Evolutionary conservation across 2,797 vertebrate species (phyloP), one percentile per base, ranked within the genome.

Genomic region (Caiman crocodilus): DNA sequence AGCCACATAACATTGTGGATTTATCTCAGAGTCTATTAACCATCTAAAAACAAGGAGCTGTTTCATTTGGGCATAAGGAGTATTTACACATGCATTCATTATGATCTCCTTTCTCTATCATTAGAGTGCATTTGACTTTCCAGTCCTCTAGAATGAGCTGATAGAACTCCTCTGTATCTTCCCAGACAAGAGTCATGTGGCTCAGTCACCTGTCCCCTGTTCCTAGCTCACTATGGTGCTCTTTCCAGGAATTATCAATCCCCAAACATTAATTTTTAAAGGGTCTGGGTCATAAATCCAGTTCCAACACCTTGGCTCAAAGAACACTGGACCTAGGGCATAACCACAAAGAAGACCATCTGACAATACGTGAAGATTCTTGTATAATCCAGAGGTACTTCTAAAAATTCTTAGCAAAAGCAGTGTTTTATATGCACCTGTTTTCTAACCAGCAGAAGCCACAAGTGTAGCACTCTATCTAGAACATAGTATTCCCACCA

Each of bases 11-110:
- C 64, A 73, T 76, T 76, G 71, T 4, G 77, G 42, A 32, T 58
- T 61, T 2, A 2, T 76, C 81, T 75, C 23, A 87, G 13, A 42
- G 65, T 1, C 14, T 69, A 84, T 81, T 30, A 78, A 3, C 32
- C 6, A 17, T 30, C 73, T 84, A 11, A 20, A n/a, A 56, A 55
- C 28, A 82, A 30, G 2, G 1, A 69, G 65, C 14, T 69, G 7
- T 23, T 92, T 77, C 61, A 81, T 82, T 89, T 87, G 76, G 82
- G 28, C 28, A 89, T 61, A 18, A 82, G 28, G 88, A 90, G 67
- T 17, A 88, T 8, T 90, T 50, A 63, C 1, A 86, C 85, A 88
- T 35, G 11, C 12, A 80, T 75, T 79, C 92, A 87, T 58, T 50
- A 85, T 25, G 16, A 3, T 59, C 15, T 67, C 69, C 30, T 6